Base-by-base conservation (phyloP, 1,140 invertebrate species). In the Caenorhabditis briggsae region DNA sequence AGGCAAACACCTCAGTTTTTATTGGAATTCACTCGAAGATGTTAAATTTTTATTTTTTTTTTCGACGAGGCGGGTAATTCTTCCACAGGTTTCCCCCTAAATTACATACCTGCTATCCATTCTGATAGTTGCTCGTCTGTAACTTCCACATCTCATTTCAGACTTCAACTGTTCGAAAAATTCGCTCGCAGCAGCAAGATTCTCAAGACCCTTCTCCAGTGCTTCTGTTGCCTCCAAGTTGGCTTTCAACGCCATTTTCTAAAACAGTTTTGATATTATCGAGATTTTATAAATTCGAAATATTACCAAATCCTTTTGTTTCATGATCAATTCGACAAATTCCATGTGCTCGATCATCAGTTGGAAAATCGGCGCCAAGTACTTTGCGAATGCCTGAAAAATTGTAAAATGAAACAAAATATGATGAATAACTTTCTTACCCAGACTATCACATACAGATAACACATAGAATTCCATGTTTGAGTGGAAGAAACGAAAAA, bases 101-200 rank as follows among this genome's bases (percentile, higher is more conserved):
- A 25, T n/a, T 12, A 25, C 20, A 8, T 18, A 70, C 64, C 64
- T 70, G 64, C 16, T 18, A 48, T 70, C 64, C 64, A 70, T 70
- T 14, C 64, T 41, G 46, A 70, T 70, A 9, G 43, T 18, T 18
- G 64, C 33, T n/a, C 41, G n/a, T 41, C 16, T 70, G 41, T 70
- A 70, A 12, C 41, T 25, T 0, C 64, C 64, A 46, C 64, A 46
- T 20, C 46, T 41, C 2, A 43, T 46, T 33, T 46, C 16, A 46
- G 43, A n/a, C 1, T 46, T 9, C 43, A 70, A n/a, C 5, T 43
- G 43, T 2, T 48, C 46, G 41, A 70, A 70, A 41, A 70, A 70
- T 18, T 46, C 64, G 6, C 5, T 20, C 5, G 43, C 43, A 2
- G 64, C 7, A 0, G 46, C 41, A 8, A 70, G 33, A 46, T n/a